Conservation (phyloP, 2,797 vertebrate species). For the Acanthornis magna region DNA sequence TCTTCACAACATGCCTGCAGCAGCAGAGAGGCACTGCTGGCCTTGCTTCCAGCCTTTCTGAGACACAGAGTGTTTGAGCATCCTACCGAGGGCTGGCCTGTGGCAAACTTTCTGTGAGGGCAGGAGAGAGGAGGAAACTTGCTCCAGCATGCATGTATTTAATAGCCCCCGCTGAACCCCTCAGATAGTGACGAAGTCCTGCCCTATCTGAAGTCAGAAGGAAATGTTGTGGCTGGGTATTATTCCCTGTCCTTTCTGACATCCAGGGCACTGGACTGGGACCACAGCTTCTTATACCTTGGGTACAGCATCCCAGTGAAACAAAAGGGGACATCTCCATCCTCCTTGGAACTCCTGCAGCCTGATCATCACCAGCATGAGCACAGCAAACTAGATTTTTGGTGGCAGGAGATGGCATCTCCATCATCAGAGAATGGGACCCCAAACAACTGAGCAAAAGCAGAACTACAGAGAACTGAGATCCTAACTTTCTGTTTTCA, state of each 20-base stretch:
- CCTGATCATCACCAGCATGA: neutral
- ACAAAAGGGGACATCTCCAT: neutral
- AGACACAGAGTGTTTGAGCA: accelerated
- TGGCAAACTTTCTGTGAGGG: accelerated
- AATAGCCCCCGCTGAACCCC: accelerated
- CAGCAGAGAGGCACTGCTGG: accelerated
- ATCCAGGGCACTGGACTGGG: too few species aligned
- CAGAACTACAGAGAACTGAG: neutral
- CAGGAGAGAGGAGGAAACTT: neutral
- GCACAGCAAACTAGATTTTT: neutral
- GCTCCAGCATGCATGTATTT: accelerated
- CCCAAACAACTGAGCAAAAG: neutral
- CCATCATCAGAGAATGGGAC: neutral
- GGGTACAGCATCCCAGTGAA: neutral
- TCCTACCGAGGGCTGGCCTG: accelerated
- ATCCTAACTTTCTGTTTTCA: neutral
- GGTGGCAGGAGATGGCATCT: neutral
- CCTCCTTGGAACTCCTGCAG: neutral
- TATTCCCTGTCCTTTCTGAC: neutral
- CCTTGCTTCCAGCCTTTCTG: neutral
- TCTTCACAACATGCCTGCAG: neutral
- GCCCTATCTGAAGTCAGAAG: neutral
- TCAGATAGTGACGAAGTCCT: neutral
- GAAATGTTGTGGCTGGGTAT: neutral
- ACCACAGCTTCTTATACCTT: neutral